phyloP scores from a whole-genome alignment of 2,888 invertebrate genomes.

The Yponomeuta cagnagella region DNA sequence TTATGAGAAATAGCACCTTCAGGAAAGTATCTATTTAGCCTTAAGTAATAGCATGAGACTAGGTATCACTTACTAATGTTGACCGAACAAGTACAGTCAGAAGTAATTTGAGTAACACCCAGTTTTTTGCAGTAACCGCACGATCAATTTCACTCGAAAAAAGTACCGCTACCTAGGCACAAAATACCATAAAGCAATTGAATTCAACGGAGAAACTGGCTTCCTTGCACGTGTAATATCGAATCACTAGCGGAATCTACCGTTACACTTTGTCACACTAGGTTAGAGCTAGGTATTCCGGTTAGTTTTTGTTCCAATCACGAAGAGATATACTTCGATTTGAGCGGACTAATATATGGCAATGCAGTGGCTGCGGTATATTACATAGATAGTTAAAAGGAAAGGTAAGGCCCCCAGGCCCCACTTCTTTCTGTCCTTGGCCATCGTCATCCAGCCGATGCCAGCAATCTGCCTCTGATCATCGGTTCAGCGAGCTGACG shows the following conservation, averaged over 20 bases:
- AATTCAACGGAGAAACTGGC: slow-evolving; percentile 5
- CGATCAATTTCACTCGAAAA: background rate
- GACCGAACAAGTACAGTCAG: background rate
- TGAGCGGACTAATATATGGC: background rate
- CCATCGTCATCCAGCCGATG: no score
- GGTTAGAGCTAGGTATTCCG: slow-evolving; percentile 49
- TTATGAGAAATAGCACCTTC: no score
- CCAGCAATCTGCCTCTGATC: no score
- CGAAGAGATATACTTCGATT: background rate
- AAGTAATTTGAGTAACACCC: background rate
- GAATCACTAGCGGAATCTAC: slow-evolving; percentile 30
- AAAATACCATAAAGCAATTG: slow-evolving; percentile 4
- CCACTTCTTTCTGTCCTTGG: no score
- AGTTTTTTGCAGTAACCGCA: background rate
- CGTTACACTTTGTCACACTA: slow-evolving; percentile 61
- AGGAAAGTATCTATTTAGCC: no score
- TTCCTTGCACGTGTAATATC: background rate
- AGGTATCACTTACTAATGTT: no score
- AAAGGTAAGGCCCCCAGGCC: no score
- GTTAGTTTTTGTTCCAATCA: slow-evolving; percentile 61
- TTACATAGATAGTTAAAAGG: no score
- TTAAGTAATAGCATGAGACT: no score
- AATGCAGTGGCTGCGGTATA: no score
- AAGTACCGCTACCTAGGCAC: background rate
- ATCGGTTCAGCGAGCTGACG: no score